Base-by-base conservation (phyloP, 2,113 vertebrate genomes). In the Heterotilapia buettikoferi region DNA sequence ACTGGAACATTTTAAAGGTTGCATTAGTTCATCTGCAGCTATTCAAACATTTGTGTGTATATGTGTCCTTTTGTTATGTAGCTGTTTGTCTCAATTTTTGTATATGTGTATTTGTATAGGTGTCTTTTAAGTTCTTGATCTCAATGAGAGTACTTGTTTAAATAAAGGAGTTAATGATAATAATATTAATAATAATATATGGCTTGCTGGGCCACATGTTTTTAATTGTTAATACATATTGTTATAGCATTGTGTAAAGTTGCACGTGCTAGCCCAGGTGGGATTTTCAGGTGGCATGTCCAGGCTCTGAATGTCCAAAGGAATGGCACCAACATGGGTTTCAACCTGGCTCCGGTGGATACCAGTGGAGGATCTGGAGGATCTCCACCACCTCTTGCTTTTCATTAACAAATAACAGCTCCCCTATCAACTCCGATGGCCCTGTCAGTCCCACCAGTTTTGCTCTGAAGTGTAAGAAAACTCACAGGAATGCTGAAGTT, bases 381-480 rank as follows among this genome's bases (percentile, higher is more conserved):
- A 33, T 11, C 2, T 19, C 29, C 29, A 33, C 19, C 59, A 71
- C 38, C 38, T 71, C 12, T 43, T 73, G 21, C 68, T 26, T 16
- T 73, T 73, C 0, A 26, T 26, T 45, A 45, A 45, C 21, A 24
- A 29, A 29, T 38, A 68, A 68, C 5, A 43, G 7, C 38, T 24
- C 8, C 21, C 2, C 38, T 45, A 10, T 73, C 21, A 45, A 4
- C 21, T 73, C 14, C 5, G 1, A 0, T 18, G 40, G 21, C 0
- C 8, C 40, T 47, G 8, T 16, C 40, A 45, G 21, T 5, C 21
- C 14, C 21, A 29, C 24, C 16, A 19, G 40, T 47, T 47, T 47
- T 47, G 71, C 73, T 78, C 45, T 6, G 45, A 52, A 52, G 10
- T 13, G 10, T 31, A 4, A 13, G 73, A 31, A 31, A 78, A 31